Conservation (phyloP, 2,113 vertebrate species). For the Myiozetetes cayanensis region DNA sequence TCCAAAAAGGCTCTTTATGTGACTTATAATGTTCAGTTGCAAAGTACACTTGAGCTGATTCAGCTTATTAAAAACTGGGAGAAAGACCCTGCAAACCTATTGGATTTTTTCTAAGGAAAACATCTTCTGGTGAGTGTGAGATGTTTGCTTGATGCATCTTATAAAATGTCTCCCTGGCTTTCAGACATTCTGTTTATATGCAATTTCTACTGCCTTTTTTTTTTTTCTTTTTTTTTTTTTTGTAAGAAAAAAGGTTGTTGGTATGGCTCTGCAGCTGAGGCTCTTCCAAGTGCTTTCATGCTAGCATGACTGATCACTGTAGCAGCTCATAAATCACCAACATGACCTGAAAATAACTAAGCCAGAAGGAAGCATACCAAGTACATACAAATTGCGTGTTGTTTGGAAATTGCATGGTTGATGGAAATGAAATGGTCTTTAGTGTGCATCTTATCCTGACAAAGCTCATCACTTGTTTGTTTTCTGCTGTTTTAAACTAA, state of each 20-base stretch:
- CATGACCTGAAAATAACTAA: background rate
- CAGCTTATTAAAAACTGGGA: background rate
- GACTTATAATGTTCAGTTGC: background rate
- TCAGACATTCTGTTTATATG: background rate
- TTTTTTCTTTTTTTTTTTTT: too few relatives aligned
- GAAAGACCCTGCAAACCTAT: rapidly evolving
- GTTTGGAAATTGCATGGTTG: background rate
- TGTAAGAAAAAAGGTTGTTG: background rate
- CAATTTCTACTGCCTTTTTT: background rate
- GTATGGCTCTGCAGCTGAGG: background rate
- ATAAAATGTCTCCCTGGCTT: background rate
- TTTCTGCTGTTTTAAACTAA: background rate
- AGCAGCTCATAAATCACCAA: background rate
- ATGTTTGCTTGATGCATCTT: background rate
- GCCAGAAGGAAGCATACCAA: background rate
- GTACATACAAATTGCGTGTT: background rate
- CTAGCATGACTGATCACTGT: background rate
- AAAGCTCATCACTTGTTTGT: background rate
- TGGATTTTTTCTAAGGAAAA: background rate
- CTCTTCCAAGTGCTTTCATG: background rate
- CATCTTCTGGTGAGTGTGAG: background rate
- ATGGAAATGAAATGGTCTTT: conserved; percentile 1
- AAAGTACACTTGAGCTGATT: background rate
- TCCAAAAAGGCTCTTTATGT: background rate
- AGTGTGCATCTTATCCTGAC: background rate